Conservation (phyloP, 2,888 invertebrate genomes). For the Dolomedes plantarius region DNA sequence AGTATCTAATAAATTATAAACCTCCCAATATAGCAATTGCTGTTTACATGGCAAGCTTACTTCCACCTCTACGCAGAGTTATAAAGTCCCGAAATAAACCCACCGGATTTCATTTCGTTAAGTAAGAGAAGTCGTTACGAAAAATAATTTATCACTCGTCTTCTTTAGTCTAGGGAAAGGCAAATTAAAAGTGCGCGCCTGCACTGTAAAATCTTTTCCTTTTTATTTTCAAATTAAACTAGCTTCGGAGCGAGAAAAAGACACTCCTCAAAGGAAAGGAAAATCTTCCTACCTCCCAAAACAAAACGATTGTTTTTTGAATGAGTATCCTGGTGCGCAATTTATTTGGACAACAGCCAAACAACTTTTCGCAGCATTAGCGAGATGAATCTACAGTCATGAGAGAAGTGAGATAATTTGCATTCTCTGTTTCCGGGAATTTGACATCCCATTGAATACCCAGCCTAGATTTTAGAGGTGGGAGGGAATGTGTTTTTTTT, state of each 20-base stretch:
- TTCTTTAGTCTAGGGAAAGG: not conserved
- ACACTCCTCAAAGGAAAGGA: not conserved
- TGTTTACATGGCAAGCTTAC: no score
- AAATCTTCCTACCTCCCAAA: not conserved
- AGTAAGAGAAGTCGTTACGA: not conserved
- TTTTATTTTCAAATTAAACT: no score
- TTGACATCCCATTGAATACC: not conserved
- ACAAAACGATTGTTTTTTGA: not conserved
- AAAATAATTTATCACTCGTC: not conserved
- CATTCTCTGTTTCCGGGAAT: not conserved
- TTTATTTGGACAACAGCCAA: slow-evolving; percentile 1
- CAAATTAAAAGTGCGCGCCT: not conserved
- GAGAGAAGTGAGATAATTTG: not conserved
- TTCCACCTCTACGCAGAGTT: no score
- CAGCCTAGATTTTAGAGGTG: not conserved
- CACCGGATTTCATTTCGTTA: no score
- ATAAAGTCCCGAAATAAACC: no score
- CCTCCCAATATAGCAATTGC: no score
- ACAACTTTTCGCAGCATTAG: not conserved
- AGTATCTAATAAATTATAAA: no score
- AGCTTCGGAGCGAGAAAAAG: no score
- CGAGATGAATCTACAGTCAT: not conserved
- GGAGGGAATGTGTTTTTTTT: no score
- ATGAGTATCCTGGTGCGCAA: not conserved
- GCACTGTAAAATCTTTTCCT: not conserved